Evolutionary conservation across 2,797 vertebrate genomes (phyloP), one percentile per base, ranked within the genome.

Genomic region (Chaetophractus vellerosus): DNA sequence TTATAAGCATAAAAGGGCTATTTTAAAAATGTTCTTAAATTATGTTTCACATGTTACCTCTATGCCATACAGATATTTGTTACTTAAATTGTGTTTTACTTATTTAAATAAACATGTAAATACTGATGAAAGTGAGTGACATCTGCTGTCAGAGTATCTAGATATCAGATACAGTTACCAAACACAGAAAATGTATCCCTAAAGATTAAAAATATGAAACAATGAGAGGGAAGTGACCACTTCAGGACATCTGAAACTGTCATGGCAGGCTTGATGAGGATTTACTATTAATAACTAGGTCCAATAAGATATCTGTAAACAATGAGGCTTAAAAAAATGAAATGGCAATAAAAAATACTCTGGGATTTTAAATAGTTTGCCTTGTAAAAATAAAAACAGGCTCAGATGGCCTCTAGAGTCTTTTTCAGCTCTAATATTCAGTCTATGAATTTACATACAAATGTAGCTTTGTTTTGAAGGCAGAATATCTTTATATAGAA

Each of bases 61-160:
- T 55, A 85, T 74, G n/a, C 36, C 68, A 5, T 63, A 33, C 68
- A 66, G 36, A 86, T 91, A 76, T 74, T 87, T 89, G 38, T 91
- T 94, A 81, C 45, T 75, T 76, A 52, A 41, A 71, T 86, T 95
- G 80, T 57, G 41, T 82, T 92, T 88, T 87, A 84, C 48, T 80
- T 84, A 82, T 84, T 92, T 76, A 71, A 88, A 68, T 69, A 45
- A 75, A 59, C 81, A 15, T n/a, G 31, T 71, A 93, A 90, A 68
- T 74, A 59, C 24, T 45, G 50, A 12, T 59, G 84, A 90, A 90
- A 31, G 61, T 68, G 78, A 95, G 28, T 81, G 75, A 24, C 72
- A 64, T 78, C 50, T 69, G 41, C 76, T 59, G 80, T 93, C 93
- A 93, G n/a, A 95, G 68, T 91, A 69, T 72, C 75, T 91, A 87